Base-by-base conservation (phyloP, 2,113 vertebrate genomes). In the Gobius niger region DNA sequence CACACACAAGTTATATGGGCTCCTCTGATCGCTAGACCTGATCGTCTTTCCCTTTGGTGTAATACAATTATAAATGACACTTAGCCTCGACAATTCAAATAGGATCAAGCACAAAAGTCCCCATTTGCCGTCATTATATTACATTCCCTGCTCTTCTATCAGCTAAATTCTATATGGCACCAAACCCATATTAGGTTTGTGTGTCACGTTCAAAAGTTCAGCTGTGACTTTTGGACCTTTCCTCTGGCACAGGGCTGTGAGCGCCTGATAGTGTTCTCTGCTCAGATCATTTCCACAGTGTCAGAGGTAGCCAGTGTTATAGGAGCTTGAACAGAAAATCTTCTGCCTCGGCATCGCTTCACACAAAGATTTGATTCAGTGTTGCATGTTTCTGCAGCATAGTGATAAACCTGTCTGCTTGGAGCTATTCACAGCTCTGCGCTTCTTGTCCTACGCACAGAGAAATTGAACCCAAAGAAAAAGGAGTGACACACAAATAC, bases 51-150 rank as follows among this genome's bases (percentile, higher is more conserved):
- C 70, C 15, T 68, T 77, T 56, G 74, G 87, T 86, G 83, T 82
- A 85, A 86, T 65, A 88, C 82, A 91, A 91, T 89, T 85, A 84
- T 79, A 82, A 84, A 83, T 72, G 82, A 84, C 84, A 86, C 65
- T 82, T 83, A 83, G 73, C 76, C 64, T 64, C 81, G 87, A 87
- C 84, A 87, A 90, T 89, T 91, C 83, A 87, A 91, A 91, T 87
- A 89, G 89, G 70, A 85, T 77, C 47, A 83, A 85, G 88, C 76
- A 87, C 54, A 80, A 78, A 70, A 68, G 68, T 78, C 71, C 83
- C 84, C 63, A 81, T 85, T 84, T 81, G 77, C 51, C 51, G 78
- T n/a, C 46, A 18, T 49, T 4, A 61, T 49, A 57, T 51, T 74
- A 82, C 68, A 78, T 82, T 74, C 81, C 79, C 76, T 67, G 47